Evolutionary conservation across 2,797 vertebrate species (phyloP).

Genomic region (Spheniscus humboldti): DNA sequence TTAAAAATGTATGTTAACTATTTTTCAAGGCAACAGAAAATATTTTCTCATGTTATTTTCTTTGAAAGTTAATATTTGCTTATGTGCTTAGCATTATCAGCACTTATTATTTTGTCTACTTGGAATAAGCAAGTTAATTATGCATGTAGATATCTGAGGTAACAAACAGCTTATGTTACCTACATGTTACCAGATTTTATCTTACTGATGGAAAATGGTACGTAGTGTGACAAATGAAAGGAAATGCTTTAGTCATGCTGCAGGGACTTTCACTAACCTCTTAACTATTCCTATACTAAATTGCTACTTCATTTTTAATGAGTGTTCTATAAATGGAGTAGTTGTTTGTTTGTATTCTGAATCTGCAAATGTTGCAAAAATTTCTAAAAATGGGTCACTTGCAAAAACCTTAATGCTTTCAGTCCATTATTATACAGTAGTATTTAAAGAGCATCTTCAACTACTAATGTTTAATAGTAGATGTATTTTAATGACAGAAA

Average conservation of each 20-base stretch:
- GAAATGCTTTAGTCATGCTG: not conserved
- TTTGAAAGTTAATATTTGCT: not conserved
- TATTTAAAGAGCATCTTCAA: not conserved
- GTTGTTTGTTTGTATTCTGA: not conserved
- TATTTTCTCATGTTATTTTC: not conserved
- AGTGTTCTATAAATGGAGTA: not conserved
- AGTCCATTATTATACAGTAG: not conserved
- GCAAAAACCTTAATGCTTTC: not conserved
- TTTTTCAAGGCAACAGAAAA: not conserved
- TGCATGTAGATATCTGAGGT: not conserved
- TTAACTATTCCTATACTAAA: not conserved
- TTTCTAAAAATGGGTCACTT: conserved; percentile 12
- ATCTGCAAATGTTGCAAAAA: conserved; percentile 24
- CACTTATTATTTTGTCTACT: not conserved
- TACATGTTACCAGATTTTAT: not conserved
- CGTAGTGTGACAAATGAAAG: not conserved
- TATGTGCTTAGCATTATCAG: not conserved
- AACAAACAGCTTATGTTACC: not conserved
- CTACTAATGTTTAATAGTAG: not conserved
- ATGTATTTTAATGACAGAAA: not conserved
- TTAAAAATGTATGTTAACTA: not conserved
- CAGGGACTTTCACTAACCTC: not conserved
- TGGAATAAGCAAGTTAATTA: not conserved
- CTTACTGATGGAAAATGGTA: not conserved
- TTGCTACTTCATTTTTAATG: conserved; percentile 42